Evolutionary conservation across 2,888 invertebrate genomes (phyloP).

Genomic region (Stictocephala bisonia): DNA sequence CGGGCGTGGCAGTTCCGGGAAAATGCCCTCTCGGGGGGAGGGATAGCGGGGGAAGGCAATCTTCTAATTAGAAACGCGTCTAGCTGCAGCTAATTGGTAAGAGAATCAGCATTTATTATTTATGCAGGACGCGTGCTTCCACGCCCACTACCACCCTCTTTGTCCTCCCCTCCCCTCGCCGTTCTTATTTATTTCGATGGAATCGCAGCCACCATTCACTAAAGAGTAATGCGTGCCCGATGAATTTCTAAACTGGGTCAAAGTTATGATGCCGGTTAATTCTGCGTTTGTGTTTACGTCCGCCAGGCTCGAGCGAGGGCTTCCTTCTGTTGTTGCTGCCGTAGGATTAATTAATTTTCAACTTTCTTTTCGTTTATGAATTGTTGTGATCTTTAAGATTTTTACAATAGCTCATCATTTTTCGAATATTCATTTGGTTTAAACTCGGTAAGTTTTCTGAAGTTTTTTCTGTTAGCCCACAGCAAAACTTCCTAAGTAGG

Average conservation of each 20-base stretch:
- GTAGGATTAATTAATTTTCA: no score
- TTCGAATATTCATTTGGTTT: no score
- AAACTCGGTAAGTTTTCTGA: no score
- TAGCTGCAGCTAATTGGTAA: conserved; percentile 42
- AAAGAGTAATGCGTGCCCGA: conserved; percentile 28
- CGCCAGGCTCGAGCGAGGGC: no score
- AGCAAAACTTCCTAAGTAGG: no score
- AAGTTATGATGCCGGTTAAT: conserved; percentile 23
- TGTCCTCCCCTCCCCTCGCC: background rate
- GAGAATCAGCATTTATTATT: conserved; percentile 50
- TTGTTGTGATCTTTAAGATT: no score
- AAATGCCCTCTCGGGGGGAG: conserved; percentile 14
- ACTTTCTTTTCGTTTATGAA: no score
- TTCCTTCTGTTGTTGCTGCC: no score
- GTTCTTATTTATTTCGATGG: conserved; percentile 44
- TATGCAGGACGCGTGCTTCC: conserved; percentile 46
- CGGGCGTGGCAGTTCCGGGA: conserved; percentile 44
- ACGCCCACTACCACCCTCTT: conserved; percentile 15
- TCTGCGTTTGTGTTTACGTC: conserved; percentile 13
- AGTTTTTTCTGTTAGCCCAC: no score
- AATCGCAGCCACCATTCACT: conserved; percentile 33
- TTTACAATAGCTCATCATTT: no score
- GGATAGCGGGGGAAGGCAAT: conserved; percentile 35
- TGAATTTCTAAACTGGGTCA: conserved; percentile 36
- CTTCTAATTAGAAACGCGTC: conserved; percentile 46